Evolutionary conservation across 2,113 vertebrate genomes (phyloP).

Genomic region (Corydoras sp.): DNA sequence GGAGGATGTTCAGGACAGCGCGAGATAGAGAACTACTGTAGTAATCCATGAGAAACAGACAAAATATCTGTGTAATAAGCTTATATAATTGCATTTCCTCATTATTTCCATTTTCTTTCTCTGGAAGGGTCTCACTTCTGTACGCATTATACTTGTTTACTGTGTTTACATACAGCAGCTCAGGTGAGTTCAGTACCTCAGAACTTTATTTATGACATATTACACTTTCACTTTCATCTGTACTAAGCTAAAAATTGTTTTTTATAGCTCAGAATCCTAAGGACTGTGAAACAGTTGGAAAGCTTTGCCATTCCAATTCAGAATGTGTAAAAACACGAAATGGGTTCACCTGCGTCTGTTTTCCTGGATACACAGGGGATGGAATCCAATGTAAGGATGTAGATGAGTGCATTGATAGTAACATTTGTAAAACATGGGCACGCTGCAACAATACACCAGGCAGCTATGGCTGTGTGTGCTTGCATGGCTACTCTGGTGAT

Average conservation of each 20-base stretch:
- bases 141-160: constrained; percentile 51
- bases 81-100: background rate
- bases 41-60: too few relatives aligned
- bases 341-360: constrained; percentile 39
- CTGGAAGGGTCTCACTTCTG: constrained; percentile 50
- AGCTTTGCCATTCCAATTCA: constrained; percentile 55
- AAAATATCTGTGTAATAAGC: too few relatives aligned
- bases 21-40: too few relatives aligned
- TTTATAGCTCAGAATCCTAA: constrained; percentile 48
- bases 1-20: too few relatives aligned
- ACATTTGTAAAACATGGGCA: constrained; percentile 58
- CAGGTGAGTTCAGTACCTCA: constrained; percentile 49
- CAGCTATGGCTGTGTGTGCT: constrained; percentile 66
- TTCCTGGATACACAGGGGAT: constrained; percentile 65
- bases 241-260: background rate
- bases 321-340: constrained; percentile 57
- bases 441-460: constrained; percentile 64
- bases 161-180: constrained; percentile 41
- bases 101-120: constrained; percentile 15
- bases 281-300: constrained; percentile 56
- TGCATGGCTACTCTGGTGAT: constrained; percentile 61
- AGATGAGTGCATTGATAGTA: constrained; percentile 61
- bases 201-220: background rate
- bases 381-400: constrained; percentile 64
- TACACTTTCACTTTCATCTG: background rate